Percentiles rank a stretch among this genome's conserved stretches.
These are phyloP conservation scores for Myopa testacea DNA, from an alignment of 2,888 invertebrate genomes.

Conservation along the genomic window DNA sequence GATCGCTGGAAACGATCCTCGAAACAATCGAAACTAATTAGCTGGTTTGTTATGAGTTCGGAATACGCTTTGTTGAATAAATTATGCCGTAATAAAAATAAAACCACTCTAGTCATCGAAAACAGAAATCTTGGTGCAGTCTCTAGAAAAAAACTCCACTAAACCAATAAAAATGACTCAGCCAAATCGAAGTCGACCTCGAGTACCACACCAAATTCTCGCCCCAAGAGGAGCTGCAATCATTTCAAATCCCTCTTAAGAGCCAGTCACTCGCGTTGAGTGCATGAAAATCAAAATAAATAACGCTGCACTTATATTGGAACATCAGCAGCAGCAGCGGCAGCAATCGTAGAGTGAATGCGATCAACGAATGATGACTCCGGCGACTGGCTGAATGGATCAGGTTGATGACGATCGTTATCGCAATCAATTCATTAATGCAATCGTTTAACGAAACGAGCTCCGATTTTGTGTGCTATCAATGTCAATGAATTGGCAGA, in stretches of 20 bases:
- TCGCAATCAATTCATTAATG: slow-evolving; percentile 41
- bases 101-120: too few relatives aligned
- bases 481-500: slow-evolving; percentile 62
- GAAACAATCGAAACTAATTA: slow-evolving; percentile 47
- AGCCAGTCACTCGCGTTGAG: slow-evolving; percentile 43
- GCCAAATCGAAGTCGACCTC: slow-evolving; percentile 40
- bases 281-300: slow-evolving; percentile 29
- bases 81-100: neutral
- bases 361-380: slow-evolving; percentile 25
- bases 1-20: slow-evolving; percentile 17
- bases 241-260: slow-evolving; percentile 60
- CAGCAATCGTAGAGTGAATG: neutral
- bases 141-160: slow-evolving; percentile 19
- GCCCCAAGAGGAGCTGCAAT: slow-evolving; percentile 56
- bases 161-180: slow-evolving; percentile 55
- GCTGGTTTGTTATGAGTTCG: slow-evolving; percentile 32
- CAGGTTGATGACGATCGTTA: slow-evolving; percentile 27
- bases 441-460: slow-evolving; percentile 26
- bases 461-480: slow-evolving; percentile 47
- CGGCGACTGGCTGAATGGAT: slow-evolving; percentile 12
- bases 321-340: neutral
- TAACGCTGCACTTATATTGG: neutral
- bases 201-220: neutral
- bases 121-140: neutral
- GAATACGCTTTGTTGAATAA: neutral